A percentile compares a stretch with the other conserved stretches of the same genome.
phyloP scores from a whole-genome alignment of 2,888 invertebrate species.

The Lasius fuliginosus region DNA sequence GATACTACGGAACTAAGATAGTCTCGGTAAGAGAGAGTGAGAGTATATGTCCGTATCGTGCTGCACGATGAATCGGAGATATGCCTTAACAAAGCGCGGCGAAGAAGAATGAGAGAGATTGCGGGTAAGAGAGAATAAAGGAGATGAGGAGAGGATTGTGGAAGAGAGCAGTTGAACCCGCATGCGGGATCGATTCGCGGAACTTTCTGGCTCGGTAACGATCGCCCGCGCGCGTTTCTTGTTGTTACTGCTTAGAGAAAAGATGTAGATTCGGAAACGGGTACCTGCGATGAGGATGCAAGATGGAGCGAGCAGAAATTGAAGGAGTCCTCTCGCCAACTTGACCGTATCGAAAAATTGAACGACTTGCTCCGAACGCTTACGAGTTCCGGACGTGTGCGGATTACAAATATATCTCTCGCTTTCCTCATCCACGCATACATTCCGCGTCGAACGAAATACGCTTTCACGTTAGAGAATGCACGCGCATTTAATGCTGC shows the following conservation, averaged over 20 bases:
- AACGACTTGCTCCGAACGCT: conserved; percentile 82
- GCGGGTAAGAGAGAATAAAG: conserved; percentile 31
- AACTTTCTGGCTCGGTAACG: conserved; percentile 80
- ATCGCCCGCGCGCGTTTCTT: conserved; percentile 74
- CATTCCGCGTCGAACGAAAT: conserved; percentile 7
- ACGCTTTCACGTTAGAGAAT: background rate
- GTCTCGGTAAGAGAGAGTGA: background rate
- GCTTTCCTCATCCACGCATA: conserved; percentile 20
- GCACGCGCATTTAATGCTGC: background rate
- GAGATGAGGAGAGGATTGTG: conserved; percentile 52
- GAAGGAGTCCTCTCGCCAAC: conserved; percentile 78
- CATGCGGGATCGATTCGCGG: conserved; percentile 77
- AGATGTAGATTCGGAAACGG: conserved; percentile 9
- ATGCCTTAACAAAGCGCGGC: conserved; percentile 45
- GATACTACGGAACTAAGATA: conserved; percentile 1
- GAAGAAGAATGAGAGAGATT: conserved; percentile 41
- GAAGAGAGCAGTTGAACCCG: conserved; percentile 65
- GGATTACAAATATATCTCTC: conserved; percentile 74
- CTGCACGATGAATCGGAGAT: conserved; percentile 38
- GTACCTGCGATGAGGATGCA: conserved; percentile 44
- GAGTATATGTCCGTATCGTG: conserved; percentile 32
- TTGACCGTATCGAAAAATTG: conserved; percentile 82
- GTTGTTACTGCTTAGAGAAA: conserved; percentile 23
- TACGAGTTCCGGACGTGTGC: conserved; percentile 80
- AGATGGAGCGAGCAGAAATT: conserved; percentile 70